Evolutionary conservation across 2,888 invertebrate genomes (phyloP).

Genomic region (Pristionchus fissidentatus): DNA sequence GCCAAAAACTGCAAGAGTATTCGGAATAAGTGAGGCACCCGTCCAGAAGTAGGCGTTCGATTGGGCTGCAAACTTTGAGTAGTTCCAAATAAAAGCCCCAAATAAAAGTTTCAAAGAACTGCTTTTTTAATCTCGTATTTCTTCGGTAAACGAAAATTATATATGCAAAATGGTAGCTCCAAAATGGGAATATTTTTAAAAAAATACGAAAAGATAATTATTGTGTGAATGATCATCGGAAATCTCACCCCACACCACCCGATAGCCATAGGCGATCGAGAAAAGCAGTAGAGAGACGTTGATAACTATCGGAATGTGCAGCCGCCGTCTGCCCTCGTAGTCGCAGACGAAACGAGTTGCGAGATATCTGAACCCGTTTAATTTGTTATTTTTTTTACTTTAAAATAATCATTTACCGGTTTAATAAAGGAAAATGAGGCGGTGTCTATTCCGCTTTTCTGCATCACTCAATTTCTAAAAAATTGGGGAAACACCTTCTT

Average conservation of each 20-base stretch:
- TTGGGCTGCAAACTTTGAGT: slow-evolving; percentile 12
- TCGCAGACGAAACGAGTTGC: slow-evolving; percentile 31
- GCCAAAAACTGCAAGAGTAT: neutral
- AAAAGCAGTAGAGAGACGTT: neutral
- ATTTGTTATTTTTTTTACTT: too few species aligned
- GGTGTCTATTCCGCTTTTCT: too few species aligned
- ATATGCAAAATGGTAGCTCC: too few species aligned
- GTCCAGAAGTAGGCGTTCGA: slow-evolving; percentile 36
- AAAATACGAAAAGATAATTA: neutral
- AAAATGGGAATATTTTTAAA: too few species aligned
- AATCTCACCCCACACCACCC: neutral
- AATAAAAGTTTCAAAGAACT: too few species aligned
- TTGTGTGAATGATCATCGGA: too few species aligned
- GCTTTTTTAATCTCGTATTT: neutral
- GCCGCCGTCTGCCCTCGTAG: neutral
- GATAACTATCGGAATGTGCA: neutral
- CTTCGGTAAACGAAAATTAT: neutral
- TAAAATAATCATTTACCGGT: too few species aligned
- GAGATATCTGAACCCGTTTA: neutral
- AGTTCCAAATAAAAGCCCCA: too few species aligned
- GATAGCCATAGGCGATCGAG: neutral
- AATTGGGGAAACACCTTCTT: too few species aligned
- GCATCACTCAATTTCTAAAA: too few species aligned
- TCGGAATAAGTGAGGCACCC: neutral
- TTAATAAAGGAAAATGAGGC: too few species aligned